Conservation (phyloP, 2,113 vertebrate species). For the Stigmatopora nigra region DNA sequence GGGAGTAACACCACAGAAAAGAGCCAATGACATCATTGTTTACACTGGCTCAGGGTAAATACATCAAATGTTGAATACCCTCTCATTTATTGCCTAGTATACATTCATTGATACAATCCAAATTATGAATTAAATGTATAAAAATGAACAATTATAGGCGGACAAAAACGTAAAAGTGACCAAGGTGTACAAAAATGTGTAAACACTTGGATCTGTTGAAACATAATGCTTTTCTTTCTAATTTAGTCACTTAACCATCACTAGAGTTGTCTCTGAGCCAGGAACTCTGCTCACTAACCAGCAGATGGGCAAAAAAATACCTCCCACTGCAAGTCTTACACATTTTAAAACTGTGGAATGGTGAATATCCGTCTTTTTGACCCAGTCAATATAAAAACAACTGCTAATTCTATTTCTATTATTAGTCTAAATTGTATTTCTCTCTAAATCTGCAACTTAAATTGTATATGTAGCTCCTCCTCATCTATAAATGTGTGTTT, state of each 20-base stretch:
- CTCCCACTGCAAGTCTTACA: too few relatives aligned
- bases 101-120: conserved; percentile 36
- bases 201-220: too few relatives aligned
- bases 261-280: too few relatives aligned
- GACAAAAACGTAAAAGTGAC: not conserved
- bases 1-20: conserved; percentile 47
- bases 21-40: conserved; percentile 46
- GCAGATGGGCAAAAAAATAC: not conserved
- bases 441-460: too few relatives aligned
- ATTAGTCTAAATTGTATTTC: too few relatives aligned
- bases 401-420: too few relatives aligned
- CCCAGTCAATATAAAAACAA: too few relatives aligned
- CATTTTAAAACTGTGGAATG: too few relatives aligned
- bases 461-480: too few relatives aligned
- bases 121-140: conserved; percentile 26
- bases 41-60: conserved; percentile 54
- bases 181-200: not conserved
- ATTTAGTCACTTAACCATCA: not conserved
- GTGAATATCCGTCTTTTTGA: too few relatives aligned
- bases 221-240: too few relatives aligned
- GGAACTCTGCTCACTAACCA: not conserved
- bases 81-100: conserved; percentile 35
- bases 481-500: too few relatives aligned
- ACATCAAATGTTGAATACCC: conserved; percentile 35
- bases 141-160: conserved; percentile 25